These are phyloP conservation scores for Mus caroli DNA, from an alignment of 2,797 vertebrate genomes.

Conservation along the genomic window DNA sequence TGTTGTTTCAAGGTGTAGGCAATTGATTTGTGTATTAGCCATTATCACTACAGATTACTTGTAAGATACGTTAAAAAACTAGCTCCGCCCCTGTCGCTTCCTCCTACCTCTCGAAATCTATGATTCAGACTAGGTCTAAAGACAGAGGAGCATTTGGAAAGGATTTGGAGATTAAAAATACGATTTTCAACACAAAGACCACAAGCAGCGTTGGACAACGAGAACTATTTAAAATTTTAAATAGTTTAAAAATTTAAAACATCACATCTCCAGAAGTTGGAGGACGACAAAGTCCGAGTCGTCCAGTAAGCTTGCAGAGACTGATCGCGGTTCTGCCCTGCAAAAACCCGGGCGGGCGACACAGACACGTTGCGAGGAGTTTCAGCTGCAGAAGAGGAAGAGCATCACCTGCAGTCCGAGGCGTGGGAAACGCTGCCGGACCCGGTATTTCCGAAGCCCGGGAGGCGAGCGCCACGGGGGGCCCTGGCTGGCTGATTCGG, in stretches of 20 bases:
- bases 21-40: slow-evolving; percentile 30
- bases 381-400: slow-evolving; percentile 59
- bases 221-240: not conserved
- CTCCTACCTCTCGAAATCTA: not conserved
- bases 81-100: slow-evolving; percentile 58
- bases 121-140: slow-evolving; percentile 31
- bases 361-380: slow-evolving; percentile 25
- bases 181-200: slow-evolving; percentile 63
- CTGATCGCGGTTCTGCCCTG: not conserved
- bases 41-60: not conserved
- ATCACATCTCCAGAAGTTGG: slow-evolving; percentile 73
- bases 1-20: not conserved
- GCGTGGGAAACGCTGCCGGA: slow-evolving; percentile 69
- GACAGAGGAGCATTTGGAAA: slow-evolving; percentile 35
- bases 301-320: slow-evolving; percentile 54
- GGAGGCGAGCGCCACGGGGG: not conserved
- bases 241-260: not conserved
- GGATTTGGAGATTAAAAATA: slow-evolving; percentile 54
- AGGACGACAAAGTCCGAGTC: slow-evolving; percentile 63
- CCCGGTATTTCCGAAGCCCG: not conserved
- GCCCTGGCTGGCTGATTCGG: not conserved
- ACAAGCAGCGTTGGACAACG: slow-evolving; percentile 21
- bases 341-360: not conserved
- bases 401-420: slow-evolving; percentile 77
- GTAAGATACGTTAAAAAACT: slow-evolving; percentile 30